These are phyloP conservation scores for Spisula solida DNA, from an alignment of 2,888 invertebrate species.

Conservation along the genomic window DNA sequence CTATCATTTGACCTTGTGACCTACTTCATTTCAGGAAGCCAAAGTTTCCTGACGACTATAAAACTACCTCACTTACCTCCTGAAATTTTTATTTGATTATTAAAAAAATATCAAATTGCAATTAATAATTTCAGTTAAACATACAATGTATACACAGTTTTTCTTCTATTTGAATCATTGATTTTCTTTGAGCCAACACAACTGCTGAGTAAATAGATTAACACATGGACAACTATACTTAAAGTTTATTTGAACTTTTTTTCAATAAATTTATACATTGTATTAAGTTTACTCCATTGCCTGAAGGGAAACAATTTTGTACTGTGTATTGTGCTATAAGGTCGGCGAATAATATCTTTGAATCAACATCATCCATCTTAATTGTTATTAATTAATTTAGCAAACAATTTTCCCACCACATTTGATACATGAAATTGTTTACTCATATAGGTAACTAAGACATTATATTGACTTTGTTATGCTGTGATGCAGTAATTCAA, in stretches of 20 bases:
- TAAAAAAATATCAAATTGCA: too few species aligned
- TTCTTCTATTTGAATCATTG: too few species aligned
- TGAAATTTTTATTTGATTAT: too few species aligned
- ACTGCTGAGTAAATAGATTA: not conserved
- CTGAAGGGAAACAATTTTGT: not conserved
- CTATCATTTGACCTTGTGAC: too few species aligned
- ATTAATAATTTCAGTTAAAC: too few species aligned
- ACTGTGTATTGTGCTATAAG: not conserved
- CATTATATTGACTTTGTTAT: not conserved
- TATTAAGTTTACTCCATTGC: not conserved
- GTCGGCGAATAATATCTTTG: not conserved
- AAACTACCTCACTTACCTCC: too few species aligned
- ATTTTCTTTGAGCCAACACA: not conserved
- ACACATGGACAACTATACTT: not conserved
- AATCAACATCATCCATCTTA: not conserved
- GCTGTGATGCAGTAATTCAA: not conserved
- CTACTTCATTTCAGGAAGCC: too few species aligned
- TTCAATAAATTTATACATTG: not conserved
- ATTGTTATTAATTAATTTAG: not conserved
- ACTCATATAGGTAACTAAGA: not conserved
- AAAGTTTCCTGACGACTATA: too few species aligned
- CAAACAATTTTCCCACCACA: not conserved
- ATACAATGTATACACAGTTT: too few species aligned
- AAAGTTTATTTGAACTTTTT: not conserved
- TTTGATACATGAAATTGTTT: not conserved